A percentile compares a stretch with the other conserved stretches of the same genome.
Evolutionary conservation across 2,113 vertebrate species (phyloP).

Genomic region (Proteles cristata): DNA sequence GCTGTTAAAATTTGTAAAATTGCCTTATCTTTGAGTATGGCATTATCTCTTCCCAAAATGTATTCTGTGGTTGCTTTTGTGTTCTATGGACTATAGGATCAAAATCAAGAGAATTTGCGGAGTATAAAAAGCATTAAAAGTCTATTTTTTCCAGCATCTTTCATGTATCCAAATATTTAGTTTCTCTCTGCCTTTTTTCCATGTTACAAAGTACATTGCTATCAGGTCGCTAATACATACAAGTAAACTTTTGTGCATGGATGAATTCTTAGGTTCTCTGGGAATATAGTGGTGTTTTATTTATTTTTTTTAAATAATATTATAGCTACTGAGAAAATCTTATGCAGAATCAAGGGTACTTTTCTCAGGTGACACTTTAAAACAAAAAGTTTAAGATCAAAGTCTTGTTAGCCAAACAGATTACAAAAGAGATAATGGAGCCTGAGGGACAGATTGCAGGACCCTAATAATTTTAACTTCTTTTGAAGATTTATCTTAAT

Average conservation of each 20-base stretch:
- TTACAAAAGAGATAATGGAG: slow-evolving; percentile 25
- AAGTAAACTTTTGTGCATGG: neutral
- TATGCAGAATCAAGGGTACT: slow-evolving; percentile 43
- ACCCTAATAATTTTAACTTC: slow-evolving; percentile 21
- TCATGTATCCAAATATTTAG: slow-evolving; percentile 40
- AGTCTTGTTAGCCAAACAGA: slow-evolving; percentile 39
- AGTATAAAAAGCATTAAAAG: slow-evolving; percentile 20
- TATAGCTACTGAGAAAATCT: slow-evolving; percentile 15
- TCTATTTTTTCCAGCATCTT: slow-evolving; percentile 24
- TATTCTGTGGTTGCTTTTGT: slow-evolving; percentile 48
- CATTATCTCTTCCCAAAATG: slow-evolving; percentile 44
- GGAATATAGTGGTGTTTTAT: neutral
- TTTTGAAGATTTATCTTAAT: slow-evolving; percentile 41
- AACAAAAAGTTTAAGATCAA: slow-evolving; percentile 53
- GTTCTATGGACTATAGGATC: neutral
- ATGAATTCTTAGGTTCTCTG: slow-evolving; percentile 37
- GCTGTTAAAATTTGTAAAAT: slow-evolving; percentile 32
- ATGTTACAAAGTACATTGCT: neutral
- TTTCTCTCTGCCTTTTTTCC: slow-evolving; percentile 43
- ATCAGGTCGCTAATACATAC: neutral
- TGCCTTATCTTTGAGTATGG: slow-evolving; percentile 12
- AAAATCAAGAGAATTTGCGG: slow-evolving; percentile 31
- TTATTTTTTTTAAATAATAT: neutral
- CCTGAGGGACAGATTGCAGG: neutral
- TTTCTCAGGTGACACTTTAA: slow-evolving; percentile 26